Base-by-base conservation (phyloP, 2,888 invertebrate genomes). In the Doris montereyensis region DNA sequence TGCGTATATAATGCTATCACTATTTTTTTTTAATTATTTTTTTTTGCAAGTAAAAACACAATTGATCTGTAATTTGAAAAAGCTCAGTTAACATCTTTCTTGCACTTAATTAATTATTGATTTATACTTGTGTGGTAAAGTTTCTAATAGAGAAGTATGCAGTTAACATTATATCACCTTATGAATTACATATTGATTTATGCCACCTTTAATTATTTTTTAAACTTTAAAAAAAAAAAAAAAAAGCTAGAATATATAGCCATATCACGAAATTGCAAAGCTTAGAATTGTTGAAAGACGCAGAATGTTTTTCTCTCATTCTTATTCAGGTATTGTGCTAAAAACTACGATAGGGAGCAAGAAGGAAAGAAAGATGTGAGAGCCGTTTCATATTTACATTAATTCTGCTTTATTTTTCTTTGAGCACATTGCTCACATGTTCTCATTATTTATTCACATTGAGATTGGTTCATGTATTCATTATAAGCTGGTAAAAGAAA, bases 261-360 rank as follows among this genome's bases (percentile, higher is more conserved):
- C 10, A 68, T 68, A 4, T 68, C 30, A 24, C 5, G 5, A 5
- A 28, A 32, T 17, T 68, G 4, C 8, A 10, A 10, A 3, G n/a
- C 5, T 62, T n/a, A n/a, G n/a, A n/a, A n/a, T n/a, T n/a, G n/a
- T n/a, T n/a, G n/a, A n/a, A n/a, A n/a, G n/a, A n/a, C n/a, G 2
- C 26, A 52, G 10, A 28, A 21, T 70, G 13, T 67, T 73, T 57
- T 13, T 60, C 24, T 41, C 24, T 80, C n/a, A 65, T 80, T 68
- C 60, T 73, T 52, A 85, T 87, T 28, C 85, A 90, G 90, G 71
- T 88, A 90, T 83, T 91, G 90, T 89, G 94, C 95, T 85, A 94
- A 94, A 82, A 94, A 95, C 70, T 95, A 94, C 87, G 86, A 88
- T 41, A 85, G 82, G 70, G 82, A 85, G 2, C 86, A 86, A 79